phyloP scores from a whole-genome alignment of 2,113 vertebrate species.

The Bambusicola thoracicus region DNA sequence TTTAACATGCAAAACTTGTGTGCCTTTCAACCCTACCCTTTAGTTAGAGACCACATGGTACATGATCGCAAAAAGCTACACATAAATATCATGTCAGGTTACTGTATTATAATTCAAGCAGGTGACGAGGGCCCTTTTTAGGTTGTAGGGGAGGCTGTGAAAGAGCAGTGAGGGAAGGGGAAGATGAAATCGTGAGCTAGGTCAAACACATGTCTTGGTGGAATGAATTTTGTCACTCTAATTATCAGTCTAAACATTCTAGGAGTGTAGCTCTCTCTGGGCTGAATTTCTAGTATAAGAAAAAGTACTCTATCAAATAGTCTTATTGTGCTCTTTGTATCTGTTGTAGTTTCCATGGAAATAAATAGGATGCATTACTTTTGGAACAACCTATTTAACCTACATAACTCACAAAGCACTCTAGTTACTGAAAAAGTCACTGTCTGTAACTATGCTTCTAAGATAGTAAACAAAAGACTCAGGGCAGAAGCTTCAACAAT shows the following conservation, averaged over 20 bases:
- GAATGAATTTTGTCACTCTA: constrained; percentile 39
- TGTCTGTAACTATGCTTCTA: background rate
- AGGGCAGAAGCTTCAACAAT: background rate
- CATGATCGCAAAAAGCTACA: background rate
- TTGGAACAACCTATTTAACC: background rate
- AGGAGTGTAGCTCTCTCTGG: background rate
- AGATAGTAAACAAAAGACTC: background rate
- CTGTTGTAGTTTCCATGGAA: background rate
- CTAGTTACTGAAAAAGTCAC: background rate
- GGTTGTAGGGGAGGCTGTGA: background rate
- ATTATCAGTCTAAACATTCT: constrained; percentile 25
- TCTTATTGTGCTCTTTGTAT: background rate
- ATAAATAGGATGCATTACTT: background rate
- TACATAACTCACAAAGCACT: background rate
- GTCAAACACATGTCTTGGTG: constrained; percentile 1
- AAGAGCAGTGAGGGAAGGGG: background rate
- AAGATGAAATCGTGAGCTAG: background rate
- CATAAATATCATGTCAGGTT: background rate
- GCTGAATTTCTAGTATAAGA: background rate
- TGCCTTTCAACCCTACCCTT: background rate
- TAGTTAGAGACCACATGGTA: background rate
- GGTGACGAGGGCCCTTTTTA: background rate
- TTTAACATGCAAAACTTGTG: background rate
- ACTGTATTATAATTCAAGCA: background rate
- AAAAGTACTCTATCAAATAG: background rate